Evolutionary conservation across 1,140 invertebrate species (phyloP).

Genomic region (Wiebesia pumilae): DNA sequence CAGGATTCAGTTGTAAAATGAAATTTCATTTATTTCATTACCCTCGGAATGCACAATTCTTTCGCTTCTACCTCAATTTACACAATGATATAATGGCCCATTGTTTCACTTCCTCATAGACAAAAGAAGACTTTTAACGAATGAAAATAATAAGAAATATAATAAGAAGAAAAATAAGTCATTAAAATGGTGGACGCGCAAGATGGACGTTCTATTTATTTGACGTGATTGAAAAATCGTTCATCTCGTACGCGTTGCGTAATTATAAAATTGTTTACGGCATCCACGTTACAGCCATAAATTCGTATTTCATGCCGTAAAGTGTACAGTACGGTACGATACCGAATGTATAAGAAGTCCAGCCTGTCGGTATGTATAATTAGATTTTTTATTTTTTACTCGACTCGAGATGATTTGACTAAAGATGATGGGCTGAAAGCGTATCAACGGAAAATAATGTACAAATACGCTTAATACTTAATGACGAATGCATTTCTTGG

Average conservation of each 20-base stretch:
- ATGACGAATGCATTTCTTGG: no score
- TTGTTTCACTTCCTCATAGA: slow-evolving; percentile 52
- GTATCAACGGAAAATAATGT: no score
- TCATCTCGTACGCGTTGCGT: background rate
- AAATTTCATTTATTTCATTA: slow-evolving; percentile 53
- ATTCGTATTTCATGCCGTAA: slow-evolving; percentile 33
- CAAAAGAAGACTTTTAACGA: slow-evolving; percentile 47
- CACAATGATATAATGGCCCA: slow-evolving; percentile 49
- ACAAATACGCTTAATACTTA: no score
- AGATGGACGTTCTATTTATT: slow-evolving; percentile 12
- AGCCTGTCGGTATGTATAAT: slow-evolving; percentile 25
- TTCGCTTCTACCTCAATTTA: slow-evolving; percentile 49
- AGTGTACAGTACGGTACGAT: background rate
- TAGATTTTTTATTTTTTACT: slow-evolving; percentile 20
- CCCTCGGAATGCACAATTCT: slow-evolving; percentile 36
- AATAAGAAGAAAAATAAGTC: slow-evolving; percentile 8
- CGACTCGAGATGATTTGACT: no score
- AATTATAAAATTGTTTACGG: slow-evolving; percentile 40
- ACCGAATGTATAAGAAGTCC: slow-evolving; percentile 19
- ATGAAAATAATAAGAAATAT: slow-evolving; percentile 51
- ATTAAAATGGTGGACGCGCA: slow-evolving; percentile 20
- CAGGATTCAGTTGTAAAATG: slow-evolving; percentile 38
- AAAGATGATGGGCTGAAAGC: no score
- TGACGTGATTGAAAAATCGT: slow-evolving; percentile 9
- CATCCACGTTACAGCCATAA: slow-evolving; percentile 33